phyloP scores from a whole-genome alignment of 92 coral and sea anemone genomes.

The Siderastrea radians region DNA sequence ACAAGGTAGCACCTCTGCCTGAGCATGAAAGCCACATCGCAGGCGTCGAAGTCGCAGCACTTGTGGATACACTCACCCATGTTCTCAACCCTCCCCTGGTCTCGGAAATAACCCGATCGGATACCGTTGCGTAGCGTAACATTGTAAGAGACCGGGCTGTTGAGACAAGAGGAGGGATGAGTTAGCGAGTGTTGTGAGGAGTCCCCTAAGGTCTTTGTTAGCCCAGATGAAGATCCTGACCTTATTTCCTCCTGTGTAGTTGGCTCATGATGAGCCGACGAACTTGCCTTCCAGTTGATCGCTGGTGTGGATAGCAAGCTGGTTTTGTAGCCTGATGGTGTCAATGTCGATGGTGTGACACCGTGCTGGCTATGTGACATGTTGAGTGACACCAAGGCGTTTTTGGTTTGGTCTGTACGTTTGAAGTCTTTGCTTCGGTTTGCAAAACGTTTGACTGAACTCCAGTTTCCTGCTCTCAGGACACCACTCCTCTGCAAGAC shows the following conservation, averaged over 20 bases:
- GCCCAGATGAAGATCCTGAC: slow-evolving; percentile 75
- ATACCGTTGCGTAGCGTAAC: slow-evolving; percentile 99
- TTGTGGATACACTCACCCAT: slow-evolving; percentile 82
- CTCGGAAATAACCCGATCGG: slow-evolving; percentile 99
- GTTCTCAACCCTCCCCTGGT: slow-evolving; percentile 99
- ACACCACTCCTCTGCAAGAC: background rate
- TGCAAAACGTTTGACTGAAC: too few species aligned
- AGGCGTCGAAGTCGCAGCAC: slow-evolving; percentile 84
- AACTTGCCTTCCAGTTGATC: background rate
- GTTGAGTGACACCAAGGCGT: slow-evolving; percentile 9
- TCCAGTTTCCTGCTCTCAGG: background rate
- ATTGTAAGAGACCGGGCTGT: slow-evolving; percentile 99
- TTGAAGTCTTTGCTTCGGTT: background rate
- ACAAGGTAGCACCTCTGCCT: slow-evolving; percentile 88
- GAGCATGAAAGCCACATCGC: slow-evolving; percentile 93
- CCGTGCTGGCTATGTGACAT: slow-evolving; percentile 10
- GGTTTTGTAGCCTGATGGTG: background rate
- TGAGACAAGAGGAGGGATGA: slow-evolving; percentile 92
- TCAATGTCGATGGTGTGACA: background rate
- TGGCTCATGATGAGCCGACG: background rate
- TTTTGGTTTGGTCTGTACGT: background rate
- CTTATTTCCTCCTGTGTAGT: slow-evolving; percentile 25
- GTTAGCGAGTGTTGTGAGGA: slow-evolving; percentile 33
- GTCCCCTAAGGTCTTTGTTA: slow-evolving; percentile 64
- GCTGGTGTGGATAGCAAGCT: slow-evolving; percentile 32